Evolutionary conservation across 2,113 vertebrate species (phyloP), one percentile per base, ranked within the genome.

Genomic region (Morone chrysops): DNA sequence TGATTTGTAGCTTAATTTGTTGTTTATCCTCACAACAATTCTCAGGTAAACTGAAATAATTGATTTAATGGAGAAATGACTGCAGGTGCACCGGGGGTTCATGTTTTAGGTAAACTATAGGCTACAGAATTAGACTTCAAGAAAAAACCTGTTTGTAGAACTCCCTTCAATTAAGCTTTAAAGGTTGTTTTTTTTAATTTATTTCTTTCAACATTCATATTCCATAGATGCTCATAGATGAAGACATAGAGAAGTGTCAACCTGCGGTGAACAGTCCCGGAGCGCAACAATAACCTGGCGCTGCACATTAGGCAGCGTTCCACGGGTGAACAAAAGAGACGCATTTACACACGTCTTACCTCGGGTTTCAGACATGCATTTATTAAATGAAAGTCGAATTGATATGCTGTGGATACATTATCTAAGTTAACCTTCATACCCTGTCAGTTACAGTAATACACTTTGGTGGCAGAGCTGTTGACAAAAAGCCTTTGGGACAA

Each of bases 311-410:
- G 31, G 31, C 31, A 31, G 31, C 47, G 47, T 40, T 48, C 25
- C 70, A 75, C 36, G n/a, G 36, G 2, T 45, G 11, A 70, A 82
- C 57, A 78, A 70, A 60, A 77, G 56, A 70, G 68, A 31, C 22
- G 68, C 62, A 2, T 50, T 14, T 12, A 41, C 25, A 59, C 76
- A 18, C 61, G 60, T 56, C 41, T 66, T 20, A 36, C 0, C 61
- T 43, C 18, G 17, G 2, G 41, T 47, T 57, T 75, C 47, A 54
- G 45, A 56, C 69, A 22, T 13, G 18, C 43, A 53, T 20, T 53
- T 36, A 47, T 51, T 3, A 22, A 48, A n/a, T 38, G 6, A 6
- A 47, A 63, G 41, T 31, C 18, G 3, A 47, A 12, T 25, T 31
- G 22, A 59, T 81, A 75, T n/a, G 2, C n/a, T 59, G n/a, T 4